Percentiles rank a stretch among this genome's conserved stretches.
phyloP scores from a whole-genome alignment of 2,797 vertebrate species.

The Ciconia nigra region DNA sequence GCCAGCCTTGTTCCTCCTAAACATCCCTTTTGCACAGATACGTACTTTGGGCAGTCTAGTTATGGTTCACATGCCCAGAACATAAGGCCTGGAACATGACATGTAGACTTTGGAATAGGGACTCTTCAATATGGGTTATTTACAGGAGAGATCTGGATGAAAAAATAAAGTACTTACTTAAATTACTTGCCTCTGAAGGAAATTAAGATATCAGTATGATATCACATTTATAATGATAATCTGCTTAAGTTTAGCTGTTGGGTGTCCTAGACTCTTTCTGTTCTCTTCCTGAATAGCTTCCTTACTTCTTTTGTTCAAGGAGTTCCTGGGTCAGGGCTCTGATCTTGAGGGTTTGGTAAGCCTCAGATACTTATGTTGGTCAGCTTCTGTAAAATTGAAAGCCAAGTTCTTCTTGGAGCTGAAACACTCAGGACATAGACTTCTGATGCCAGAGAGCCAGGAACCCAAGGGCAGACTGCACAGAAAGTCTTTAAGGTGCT shows the following conservation, averaged over 20 bases:
- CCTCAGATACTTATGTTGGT: not conserved
- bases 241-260: not conserved
- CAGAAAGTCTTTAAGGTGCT: not conserved
- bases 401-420: not conserved
- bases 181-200: not conserved
- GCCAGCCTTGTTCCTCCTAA: not conserved
- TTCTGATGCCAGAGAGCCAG: not conserved
- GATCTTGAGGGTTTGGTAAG: not conserved
- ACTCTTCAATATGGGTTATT: not conserved
- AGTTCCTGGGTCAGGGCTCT: not conserved
- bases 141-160: not conserved
- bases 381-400: not conserved
- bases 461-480: not conserved
- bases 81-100: not conserved
- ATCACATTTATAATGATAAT: not conserved
- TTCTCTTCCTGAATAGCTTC: not conserved
- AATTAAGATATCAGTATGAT: not conserved
- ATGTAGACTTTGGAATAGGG: not conserved
- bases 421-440: not conserved
- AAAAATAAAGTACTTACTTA: not conserved
- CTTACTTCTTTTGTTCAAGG: not conserved
- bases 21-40: not conserved
- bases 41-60: not conserved
- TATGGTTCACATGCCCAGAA: not conserved
- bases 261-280: not conserved